Base-by-base conservation (phyloP, 1,140 invertebrate genomes). In the Apolygus lucorum region DNA sequence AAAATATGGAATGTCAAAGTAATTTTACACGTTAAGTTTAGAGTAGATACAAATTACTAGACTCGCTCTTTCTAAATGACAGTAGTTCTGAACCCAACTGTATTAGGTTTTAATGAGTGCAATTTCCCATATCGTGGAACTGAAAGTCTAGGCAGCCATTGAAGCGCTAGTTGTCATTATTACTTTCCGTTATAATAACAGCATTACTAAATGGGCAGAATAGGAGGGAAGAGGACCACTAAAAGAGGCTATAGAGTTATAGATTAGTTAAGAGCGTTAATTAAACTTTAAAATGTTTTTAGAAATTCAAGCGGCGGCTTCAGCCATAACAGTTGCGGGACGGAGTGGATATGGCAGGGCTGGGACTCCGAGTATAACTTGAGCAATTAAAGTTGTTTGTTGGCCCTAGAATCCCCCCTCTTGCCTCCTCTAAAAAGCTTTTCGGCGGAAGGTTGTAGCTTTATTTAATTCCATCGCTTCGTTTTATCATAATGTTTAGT, bases 401-500 rank as follows among this genome's bases (percentile, higher is more conserved):
- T 49, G 26, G 52, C 26, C 2, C 21, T 24, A 25, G 25, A 42
- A 25, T 27, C 52, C 1, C 25, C n/a, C n/a, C n/a, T n/a, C n/a
- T n/a, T n/a, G n/a, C n/a, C n/a, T n/a, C n/a, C n/a, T n/a, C n/a
- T n/a, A n/a, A n/a, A n/a, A n/a, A n/a, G n/a, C n/a, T n/a, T n/a
- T n/a, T n/a, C n/a, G n/a, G n/a, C n/a, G 54, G 11, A 59, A 21
- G 13, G 54, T 8, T 11, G 54, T 11, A 59, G 54, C 54, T 59
- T 59, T 68, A 68, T 68, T 49, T 68, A 68, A 68, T 68, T 68
- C 67, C 2, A 0, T 22, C 27, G 64, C 26, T 54, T 26, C 52
- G 67, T 68, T 68, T 68, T 68, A 68, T 68, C 67, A 68, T 68
- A 68, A 68, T 68, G 67, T 68, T 68, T 68, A 68, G 67, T 68